Percentiles rank a stretch among this genome's conserved stretches.
Conservation (phyloP, 1,140 invertebrate genomes). For the Apocrypta bakeri region DNA sequence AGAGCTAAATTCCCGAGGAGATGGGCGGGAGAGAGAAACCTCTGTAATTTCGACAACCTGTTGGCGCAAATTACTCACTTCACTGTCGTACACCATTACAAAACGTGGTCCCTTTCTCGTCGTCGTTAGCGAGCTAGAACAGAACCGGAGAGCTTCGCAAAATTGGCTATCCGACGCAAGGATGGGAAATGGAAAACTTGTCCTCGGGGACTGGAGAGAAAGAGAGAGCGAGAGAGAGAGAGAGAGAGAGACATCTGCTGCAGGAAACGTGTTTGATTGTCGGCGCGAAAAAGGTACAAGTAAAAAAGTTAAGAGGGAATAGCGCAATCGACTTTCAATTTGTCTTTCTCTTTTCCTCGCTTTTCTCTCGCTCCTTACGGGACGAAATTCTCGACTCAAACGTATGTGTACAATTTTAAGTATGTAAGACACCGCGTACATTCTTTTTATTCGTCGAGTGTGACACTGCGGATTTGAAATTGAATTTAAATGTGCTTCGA, state of each 20-base stretch:
- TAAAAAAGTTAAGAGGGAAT: not conserved
- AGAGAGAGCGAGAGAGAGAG: slow-evolving; percentile 17
- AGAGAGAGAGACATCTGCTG: slow-evolving; percentile 12
- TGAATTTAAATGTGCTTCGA: not conserved
- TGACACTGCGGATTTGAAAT: not conserved
- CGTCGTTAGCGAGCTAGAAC: slow-evolving; percentile 23
- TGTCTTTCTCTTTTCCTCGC: not conserved
- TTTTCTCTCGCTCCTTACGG: not conserved
- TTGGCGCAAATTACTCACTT: slow-evolving; percentile 48
- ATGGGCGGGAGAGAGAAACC: not conserved
- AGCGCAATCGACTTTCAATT: slow-evolving; percentile 28
- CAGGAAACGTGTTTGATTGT: slow-evolving; percentile 27
- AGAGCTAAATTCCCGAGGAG: not conserved
- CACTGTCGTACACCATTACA: not conserved
- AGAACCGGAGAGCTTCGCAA: not conserved
- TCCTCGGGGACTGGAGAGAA: not conserved
- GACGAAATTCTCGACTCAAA: not conserved
- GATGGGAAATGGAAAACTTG: slow-evolving; percentile 40
- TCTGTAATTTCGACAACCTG: slow-evolving; percentile 53
- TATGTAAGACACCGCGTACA: not conserved
- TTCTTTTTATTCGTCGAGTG: slow-evolving; percentile 3
- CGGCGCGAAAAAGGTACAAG: slow-evolving; percentile 1
- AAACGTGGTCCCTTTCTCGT: not conserved
- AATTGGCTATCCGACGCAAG: slow-evolving; percentile 24
- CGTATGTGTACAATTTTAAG: not conserved